Evolutionary conservation across 2,113 vertebrate genomes (phyloP).

Genomic region (Chunga burmeisteri): DNA sequence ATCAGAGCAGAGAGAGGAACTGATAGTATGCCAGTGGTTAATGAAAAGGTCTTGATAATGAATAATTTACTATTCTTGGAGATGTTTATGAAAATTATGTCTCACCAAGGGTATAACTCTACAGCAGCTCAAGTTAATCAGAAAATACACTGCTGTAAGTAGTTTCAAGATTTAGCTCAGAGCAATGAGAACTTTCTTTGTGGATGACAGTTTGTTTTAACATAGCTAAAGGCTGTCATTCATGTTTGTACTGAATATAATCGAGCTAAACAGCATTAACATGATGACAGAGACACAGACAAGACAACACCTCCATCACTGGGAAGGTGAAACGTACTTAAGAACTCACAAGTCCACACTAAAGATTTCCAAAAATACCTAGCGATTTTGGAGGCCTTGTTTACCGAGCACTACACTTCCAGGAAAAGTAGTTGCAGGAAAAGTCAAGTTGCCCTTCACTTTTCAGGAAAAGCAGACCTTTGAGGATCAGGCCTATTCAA

Average conservation of each 20-base stretch:
- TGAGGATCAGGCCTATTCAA: neutral
- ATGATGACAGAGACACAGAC: neutral
- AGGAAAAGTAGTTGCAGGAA: neutral
- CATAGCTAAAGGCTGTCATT: neutral
- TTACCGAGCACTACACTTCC: neutral
- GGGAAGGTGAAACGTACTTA: neutral
- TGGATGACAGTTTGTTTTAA: conserved; percentile 2
- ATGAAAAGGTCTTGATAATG: conserved; percentile 49
- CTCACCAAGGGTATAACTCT: neutral
- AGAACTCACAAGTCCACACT: neutral
- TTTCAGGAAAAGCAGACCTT: neutral
- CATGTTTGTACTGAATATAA: neutral
- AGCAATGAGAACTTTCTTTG: neutral
- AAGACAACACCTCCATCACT: neutral
- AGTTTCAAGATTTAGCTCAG: neutral
- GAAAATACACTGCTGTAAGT: neutral
- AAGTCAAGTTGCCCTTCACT: neutral
- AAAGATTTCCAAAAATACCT: neutral
- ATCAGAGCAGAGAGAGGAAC: neutral
- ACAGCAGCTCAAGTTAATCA: neutral
- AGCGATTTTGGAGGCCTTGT: neutral
- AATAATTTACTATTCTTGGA: conserved; percentile 55
- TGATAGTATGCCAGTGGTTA: conserved; percentile 6
- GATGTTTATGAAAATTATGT: conserved; percentile 32
- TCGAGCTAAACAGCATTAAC: neutral